Evolutionary conservation across 92 coral and sea anemone genomes (phyloP), one percentile per base, ranked within the genome.

Genomic region (Paragorgia papillata): DNA sequence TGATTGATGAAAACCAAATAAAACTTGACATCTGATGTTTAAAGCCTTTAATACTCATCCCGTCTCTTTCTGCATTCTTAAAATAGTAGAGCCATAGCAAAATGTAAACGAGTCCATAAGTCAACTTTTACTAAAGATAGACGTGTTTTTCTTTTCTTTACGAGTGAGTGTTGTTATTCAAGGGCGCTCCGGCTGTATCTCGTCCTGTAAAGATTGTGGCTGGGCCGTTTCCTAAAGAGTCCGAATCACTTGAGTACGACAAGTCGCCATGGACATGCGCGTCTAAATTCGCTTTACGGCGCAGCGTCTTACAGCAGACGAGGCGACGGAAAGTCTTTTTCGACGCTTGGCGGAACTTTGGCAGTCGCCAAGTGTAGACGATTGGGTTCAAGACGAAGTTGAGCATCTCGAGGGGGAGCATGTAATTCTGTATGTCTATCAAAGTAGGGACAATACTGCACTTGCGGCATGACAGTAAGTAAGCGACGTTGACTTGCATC

Each of bases 291-390:
- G 78, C 57, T 9, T 55, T 35, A 9, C n/a, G 46, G 2, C 43
- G 58, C 51, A 17, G 33, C 40, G 32, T 46, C 32, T 71, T 71
- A 34, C 78, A 53, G 57, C 78, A 71, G 57, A 53, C 19, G 33
- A 71, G 3, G 22, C 14, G 64, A 54, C 24, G 41, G 19, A 71
- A 33, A 31, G 78, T 54, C 51, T 57, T 55, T 35, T 55, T 71
- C 30, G 64, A 71, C 10, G 64, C 78, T 55, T 71, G 78, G 8
- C 78, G 78, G 25, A 71, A 71, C 55, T 71, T 71, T 24, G 78
- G 64, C 78, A 71, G 27, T 9, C 78, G 50, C 78, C 78, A 71
- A 5, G 78, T 64, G 24, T 71, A 71, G 9, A 71, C 64, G 1
- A 31, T 20, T 0, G 78, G 64, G 62, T 71, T 71, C 14, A 71